These are phyloP conservation scores for Exaiptasia diaphana DNA, from an alignment of 64 coral and sea anemone genomes.

Conservation along the genomic window DNA sequence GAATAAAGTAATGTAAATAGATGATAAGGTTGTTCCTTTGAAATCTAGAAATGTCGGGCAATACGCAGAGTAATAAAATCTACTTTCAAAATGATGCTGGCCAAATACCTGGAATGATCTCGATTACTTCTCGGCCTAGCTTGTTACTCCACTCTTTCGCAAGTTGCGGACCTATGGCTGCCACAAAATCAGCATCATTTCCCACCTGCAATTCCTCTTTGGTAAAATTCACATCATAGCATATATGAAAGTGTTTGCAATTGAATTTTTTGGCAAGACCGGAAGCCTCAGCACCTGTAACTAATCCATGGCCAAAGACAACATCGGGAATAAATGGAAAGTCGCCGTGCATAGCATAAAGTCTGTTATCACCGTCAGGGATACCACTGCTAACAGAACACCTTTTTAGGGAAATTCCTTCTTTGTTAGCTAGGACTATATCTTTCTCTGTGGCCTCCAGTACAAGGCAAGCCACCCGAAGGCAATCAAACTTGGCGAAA, in stretches of 20 bases:
- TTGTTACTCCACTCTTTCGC: slow-evolving; percentile 48
- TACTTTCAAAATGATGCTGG: too few relatives aligned
- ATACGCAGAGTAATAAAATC: too few relatives aligned
- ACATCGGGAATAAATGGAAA: slow-evolving; percentile 66
- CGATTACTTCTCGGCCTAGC: slow-evolving; percentile 41
- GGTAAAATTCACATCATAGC: not conserved
- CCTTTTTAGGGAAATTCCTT: slow-evolving; percentile 35
- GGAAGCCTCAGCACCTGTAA: slow-evolving; percentile 54
- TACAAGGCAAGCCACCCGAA: slow-evolving; percentile 52
- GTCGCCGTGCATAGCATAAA: not conserved
- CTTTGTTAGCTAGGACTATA: slow-evolving; percentile 8
- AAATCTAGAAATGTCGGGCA: too few relatives aligned
- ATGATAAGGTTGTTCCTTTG: too few relatives aligned
- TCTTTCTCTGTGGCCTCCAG: slow-evolving; percentile 30
- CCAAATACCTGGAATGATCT: slow-evolving; percentile 58
- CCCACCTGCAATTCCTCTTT: not conserved
- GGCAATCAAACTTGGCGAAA: not conserved
- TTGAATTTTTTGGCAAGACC: slow-evolving; percentile 28
- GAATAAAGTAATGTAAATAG: too few relatives aligned
- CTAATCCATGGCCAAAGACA: slow-evolving; percentile 54
- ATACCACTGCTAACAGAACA: not conserved
- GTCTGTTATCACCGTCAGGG: not conserved
- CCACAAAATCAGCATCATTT: slow-evolving; percentile 53
- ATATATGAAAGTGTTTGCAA: slow-evolving; percentile 47
- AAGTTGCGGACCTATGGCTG: slow-evolving; percentile 29